phyloP scores from a whole-genome alignment of 2,888 invertebrate genomes.

The Ochropacha duplaris region DNA sequence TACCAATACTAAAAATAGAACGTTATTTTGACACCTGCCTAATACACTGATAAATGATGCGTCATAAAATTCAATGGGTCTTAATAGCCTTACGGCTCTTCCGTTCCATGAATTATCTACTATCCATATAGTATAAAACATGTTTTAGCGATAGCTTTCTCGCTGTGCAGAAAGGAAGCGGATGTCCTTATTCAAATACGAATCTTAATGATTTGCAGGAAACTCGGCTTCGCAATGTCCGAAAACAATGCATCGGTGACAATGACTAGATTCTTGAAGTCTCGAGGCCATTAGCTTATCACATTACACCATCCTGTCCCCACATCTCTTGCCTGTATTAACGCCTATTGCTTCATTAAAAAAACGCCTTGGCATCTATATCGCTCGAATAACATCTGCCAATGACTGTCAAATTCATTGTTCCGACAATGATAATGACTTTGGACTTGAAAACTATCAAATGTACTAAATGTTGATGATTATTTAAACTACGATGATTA shows the following conservation, averaged over 20 bases:
- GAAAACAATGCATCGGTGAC: constrained; percentile 56
- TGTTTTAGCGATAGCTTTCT: constrained; percentile 48
- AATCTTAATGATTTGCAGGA: constrained; percentile 56
- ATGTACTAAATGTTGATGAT: neutral
- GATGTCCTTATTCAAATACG: constrained; percentile 64
- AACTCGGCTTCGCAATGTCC: constrained; percentile 50
- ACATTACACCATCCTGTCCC: constrained; percentile 23
- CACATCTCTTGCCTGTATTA: constrained; percentile 4
- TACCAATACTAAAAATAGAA: constrained; percentile 16
- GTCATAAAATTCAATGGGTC: constrained; percentile 11
- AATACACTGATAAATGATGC: constrained; percentile 15
- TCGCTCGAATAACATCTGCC: neutral
- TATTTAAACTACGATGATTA: neutral
- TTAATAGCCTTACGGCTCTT: constrained; percentile 31
- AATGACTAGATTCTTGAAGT: constrained; percentile 30
- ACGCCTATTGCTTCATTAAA: neutral
- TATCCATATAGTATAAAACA: constrained; percentile 38
- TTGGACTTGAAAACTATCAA: neutral
- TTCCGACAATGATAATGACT: neutral
- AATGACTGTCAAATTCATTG: neutral
- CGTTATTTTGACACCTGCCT: constrained; percentile 5
- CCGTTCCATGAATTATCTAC: constrained; percentile 47
- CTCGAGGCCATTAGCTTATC: neutral
- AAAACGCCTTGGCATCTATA: constrained; percentile 9
- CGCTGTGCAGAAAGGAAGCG: constrained; percentile 63